Conservation (phyloP, 2,888 invertebrate species). For the Petrolisthes manimaculis region DNA sequence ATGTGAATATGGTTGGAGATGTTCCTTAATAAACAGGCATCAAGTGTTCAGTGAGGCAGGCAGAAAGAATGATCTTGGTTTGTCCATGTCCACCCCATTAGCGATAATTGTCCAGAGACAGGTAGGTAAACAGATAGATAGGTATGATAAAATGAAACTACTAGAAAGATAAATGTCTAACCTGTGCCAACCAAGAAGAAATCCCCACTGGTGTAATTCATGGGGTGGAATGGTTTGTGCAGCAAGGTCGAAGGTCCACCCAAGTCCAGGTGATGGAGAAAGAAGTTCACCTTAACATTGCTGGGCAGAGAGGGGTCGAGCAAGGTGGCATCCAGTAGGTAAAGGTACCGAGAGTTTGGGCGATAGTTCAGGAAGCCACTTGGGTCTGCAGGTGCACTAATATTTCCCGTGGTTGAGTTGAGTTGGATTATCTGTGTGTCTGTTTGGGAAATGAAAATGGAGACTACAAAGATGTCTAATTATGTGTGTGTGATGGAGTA, state of each 20-base stretch:
- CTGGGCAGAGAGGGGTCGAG: neutral
- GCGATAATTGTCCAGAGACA: neutral
- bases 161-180: neutral
- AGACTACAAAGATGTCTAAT: neutral
- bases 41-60: neutral
- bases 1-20: neutral
- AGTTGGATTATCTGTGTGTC: neutral
- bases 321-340: neutral
- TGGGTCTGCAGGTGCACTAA: neutral
- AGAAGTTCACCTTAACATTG: neutral
- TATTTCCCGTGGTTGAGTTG: neutral
- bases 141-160: neutral
- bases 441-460: neutral
- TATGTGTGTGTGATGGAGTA: neutral
- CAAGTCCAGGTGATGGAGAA: neutral
- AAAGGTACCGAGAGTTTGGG: conserved; percentile 3
- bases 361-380: neutral
- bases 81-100: no score
- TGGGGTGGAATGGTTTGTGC: neutral
- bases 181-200: conserved; percentile 18
- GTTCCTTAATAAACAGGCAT: neutral
- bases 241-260: neutral
- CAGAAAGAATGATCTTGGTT: neutral
- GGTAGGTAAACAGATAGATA: neutral
- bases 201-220: neutral